Base-by-base conservation (phyloP, 2,113 vertebrate species). In the Indicator maculatus region DNA sequence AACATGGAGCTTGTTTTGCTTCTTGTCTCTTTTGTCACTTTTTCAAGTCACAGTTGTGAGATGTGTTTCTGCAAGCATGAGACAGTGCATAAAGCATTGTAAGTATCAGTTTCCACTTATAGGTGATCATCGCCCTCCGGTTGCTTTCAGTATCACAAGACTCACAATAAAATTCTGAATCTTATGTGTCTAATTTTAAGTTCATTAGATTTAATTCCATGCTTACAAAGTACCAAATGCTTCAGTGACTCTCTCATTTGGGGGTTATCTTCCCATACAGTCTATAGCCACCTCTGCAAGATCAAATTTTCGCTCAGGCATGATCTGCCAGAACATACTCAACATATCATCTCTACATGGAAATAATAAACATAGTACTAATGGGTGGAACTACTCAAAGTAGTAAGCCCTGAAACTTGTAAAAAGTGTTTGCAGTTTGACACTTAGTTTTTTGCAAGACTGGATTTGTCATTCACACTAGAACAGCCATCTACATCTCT, bases 381-480 rank as follows among this genome's bases (percentile, higher is more conserved):
- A n/a, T 38, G 6, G 5, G 8, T 87, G 44, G 59, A 72, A 78
- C 33, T 82, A 55, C n/a, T 92, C n/a, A 66, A 24, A 78, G 50
- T 76, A 87, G 27, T 69, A 92, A 84, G 36, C 12, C 33, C 28
- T 90, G 36, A 78, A 79, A 87, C 33, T 73, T 55, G 16, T 92
- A 82, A 63, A 78, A 90, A 89, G 16, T 59, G 41, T 90, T 83
- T 90, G 20, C 30, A 69, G 50, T 65, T 92, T 92, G 67, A 83
- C 45, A 79, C n/a, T 55, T 74, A 85, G 85, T 63, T 69, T 52
- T 91, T 79, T 33, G 8, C 75, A 55, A 83, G 36, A 66, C 21
- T 65, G 76, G 28, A 15, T 93, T 63, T 70, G 63, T 76, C 20
- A 63, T 64, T 92, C 86, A 77, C 70, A 69, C 27, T 65, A 55